Conservation (phyloP, 2,113 vertebrate genomes). For the Sinocyclocheilus anshuiensis region DNA sequence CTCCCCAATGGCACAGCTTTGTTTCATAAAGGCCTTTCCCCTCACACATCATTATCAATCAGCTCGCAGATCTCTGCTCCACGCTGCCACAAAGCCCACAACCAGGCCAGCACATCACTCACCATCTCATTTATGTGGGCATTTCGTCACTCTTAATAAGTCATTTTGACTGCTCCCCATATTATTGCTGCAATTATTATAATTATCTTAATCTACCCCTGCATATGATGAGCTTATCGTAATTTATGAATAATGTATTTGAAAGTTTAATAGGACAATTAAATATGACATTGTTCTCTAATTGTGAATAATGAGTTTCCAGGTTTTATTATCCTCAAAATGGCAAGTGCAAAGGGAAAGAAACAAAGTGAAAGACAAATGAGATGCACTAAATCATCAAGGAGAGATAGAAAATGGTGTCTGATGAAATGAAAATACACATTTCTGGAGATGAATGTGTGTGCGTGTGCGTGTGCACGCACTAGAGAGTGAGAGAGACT, state of each 20-base stretch:
- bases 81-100: conserved; percentile 47
- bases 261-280: conserved; percentile 66
- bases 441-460: background rate
- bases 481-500: background rate
- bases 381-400: conserved; percentile 24
- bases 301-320: conserved; percentile 69
- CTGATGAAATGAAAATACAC: conserved; percentile 47
- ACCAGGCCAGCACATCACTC: conserved; percentile 67
- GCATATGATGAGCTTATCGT: conserved; percentile 64
- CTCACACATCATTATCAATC: conserved; percentile 61
- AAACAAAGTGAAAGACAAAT: conserved; percentile 54
- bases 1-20: conserved; percentile 24
- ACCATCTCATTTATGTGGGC: conserved; percentile 72
- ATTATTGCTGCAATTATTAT: conserved; percentile 76
- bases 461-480: background rate
- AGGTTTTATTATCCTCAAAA: conserved; percentile 50
- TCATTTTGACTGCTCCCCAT: conserved; percentile 73
- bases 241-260: conserved; percentile 69
- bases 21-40: conserved; percentile 20
- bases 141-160: conserved; percentile 72
- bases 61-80: conserved; percentile 49
- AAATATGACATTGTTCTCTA: conserved; percentile 68
- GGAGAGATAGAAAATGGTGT: conserved; percentile 10
- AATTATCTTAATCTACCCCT: conserved; percentile 74
- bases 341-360: conserved; percentile 50